phyloP scores from a whole-genome alignment of 2,113 vertebrate species.

The Cyprinodon brontotheroides region DNA sequence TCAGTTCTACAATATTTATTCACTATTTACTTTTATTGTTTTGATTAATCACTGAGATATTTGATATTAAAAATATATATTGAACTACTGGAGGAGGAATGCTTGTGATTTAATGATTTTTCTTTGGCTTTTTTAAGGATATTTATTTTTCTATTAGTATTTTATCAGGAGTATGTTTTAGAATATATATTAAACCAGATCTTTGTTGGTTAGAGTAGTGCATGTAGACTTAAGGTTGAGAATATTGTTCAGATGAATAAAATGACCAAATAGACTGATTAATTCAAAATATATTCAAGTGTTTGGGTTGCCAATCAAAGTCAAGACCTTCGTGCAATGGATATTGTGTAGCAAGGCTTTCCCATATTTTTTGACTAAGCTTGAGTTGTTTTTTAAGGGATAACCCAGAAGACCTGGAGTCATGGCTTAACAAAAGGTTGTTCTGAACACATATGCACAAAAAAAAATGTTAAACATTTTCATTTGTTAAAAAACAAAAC shows the following conservation, averaged over 20 bases:
- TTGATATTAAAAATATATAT: too few species aligned
- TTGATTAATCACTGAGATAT: too few species aligned
- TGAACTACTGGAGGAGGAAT: background rate
- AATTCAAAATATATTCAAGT: background rate
- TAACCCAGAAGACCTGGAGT: background rate
- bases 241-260: too few species aligned
- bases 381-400: background rate
- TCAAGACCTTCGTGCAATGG: background rate
- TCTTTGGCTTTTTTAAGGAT: background rate
- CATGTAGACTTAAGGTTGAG: background rate
- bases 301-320: background rate
- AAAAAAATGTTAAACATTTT: background rate
- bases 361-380: background rate
- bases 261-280: background rate
- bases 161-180: background rate
- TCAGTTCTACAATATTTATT: too few species aligned
- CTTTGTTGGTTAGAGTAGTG: too few species aligned
- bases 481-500: background rate
- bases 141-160: background rate
- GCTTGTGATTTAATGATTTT: background rate
- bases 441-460: background rate
- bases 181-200: background rate
- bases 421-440: background rate
- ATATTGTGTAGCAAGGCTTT: background rate
- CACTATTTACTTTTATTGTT: too few species aligned